Evolutionary conservation across 92 coral and sea anemone genomes (phyloP), one percentile per base, ranked within the genome.

Genomic region (Paramuricea clavata): DNA sequence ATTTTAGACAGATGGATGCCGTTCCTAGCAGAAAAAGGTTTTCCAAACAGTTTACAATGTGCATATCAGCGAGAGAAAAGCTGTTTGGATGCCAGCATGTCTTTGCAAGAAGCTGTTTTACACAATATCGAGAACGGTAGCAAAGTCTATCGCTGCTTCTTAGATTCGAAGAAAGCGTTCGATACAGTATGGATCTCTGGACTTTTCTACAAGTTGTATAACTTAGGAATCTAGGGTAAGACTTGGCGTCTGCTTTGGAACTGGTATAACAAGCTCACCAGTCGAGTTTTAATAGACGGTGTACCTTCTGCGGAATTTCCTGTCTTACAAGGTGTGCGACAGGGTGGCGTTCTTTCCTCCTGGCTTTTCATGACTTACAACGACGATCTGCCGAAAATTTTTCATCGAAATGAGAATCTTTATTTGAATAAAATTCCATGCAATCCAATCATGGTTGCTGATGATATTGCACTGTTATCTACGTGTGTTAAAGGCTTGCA

Each of bases 1-100:
- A 69, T 69, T 32, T 22, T 69, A 17, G 35, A 69, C 35, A 31
- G 43, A 31, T 69, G 76, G 76, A 69, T 30, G 43, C 76, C 76
- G 19, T 31, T 69, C 22, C 25, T 69, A 7, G 44, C n/a, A n/a
- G 76, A 30, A 69, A 69, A 31, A 35, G 76, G 76, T 32, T 31
- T 69, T 31, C 76, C 76, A 69, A 69, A 30, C 31, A 1, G 22
- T n/a, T 42, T n/a, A n/a, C n/a, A n/a, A n/a, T n/a, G n/a, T n/a
- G n/a, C n/a, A n/a, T n/a, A n/a, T n/a, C n/a, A n/a, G n/a, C n/a
- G n/a, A n/a, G n/a, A n/a, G n/a, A n/a, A n/a, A n/a, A n/a, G n/a
- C n/a, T n/a, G n/a, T n/a, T n/a, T n/a, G n/a, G n/a, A n/a, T 30
- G 26, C 70, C 2, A 62, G 31, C 70, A 62, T 62, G 70, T 62